Base-by-base conservation (phyloP, 1,140 invertebrate species). In the Drosophila nikananu region DNA sequence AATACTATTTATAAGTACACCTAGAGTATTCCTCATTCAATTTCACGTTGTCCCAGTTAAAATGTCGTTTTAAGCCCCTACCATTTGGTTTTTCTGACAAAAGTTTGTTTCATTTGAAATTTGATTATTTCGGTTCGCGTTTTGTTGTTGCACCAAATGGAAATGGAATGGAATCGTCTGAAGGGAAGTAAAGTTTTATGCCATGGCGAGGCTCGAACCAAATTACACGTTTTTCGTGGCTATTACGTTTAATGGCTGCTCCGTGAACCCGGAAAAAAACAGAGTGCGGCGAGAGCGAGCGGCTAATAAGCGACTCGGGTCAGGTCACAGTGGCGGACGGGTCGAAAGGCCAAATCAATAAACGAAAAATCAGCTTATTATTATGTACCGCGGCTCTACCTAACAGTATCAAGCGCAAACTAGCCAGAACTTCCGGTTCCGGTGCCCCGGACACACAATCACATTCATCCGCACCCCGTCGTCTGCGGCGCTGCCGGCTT, bases 381-480 rank as follows among this genome's bases (percentile, higher is more conserved):
- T 67, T 63, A 72, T 76, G 60, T 54, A 17, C 46, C 66, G 39
- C 58, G 49, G 52, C 54, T 66, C 32, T 70, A 65, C 73, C 66
- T 73, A 84, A 79, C 74, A 73, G 78, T 84, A 84, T 89, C 86
- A 90, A 90, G 84, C 86, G 81, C 87, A 91, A 91, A 91, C 86
- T 89, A 91, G 84, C 90, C 81, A 91, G 68, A 61, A 89, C 80
- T 83, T 91, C 89, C 89, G 89, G 12, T 91, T 91, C 91, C 87
- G 87, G 77, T 76, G 54, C 60, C 63, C 74, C 81, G 65, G 74
- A 67, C 65, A 67, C 54, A 75, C 37, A 46, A 62, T 64, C 65
- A 64, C 65, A 61, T 19, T 67, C 58, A 37, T 48, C 60, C 55
- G 60, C 54, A 63, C 30, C 21, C 30, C 21, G 19, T 19, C 48